These are phyloP conservation scores for Mastigias papua DNA, from an alignment of 30 jellyfish, hydroid and myxozoan genomes.

Conservation along the genomic window DNA sequence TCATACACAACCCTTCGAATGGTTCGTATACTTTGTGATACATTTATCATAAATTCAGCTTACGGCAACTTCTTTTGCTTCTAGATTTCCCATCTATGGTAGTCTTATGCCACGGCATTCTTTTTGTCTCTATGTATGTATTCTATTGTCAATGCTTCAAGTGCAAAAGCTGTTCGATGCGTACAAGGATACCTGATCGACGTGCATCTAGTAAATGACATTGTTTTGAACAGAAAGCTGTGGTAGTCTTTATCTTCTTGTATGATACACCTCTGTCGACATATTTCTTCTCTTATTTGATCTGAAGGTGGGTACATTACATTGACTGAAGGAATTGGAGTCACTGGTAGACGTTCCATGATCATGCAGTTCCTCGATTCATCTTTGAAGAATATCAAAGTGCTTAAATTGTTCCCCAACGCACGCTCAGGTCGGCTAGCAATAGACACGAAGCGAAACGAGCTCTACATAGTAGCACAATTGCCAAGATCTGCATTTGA, in stretches of 20 bases:
- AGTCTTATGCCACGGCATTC: too few relatives aligned
- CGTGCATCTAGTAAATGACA: too few relatives aligned
- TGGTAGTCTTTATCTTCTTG: too few relatives aligned
- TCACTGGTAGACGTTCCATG: constrained; percentile 15
- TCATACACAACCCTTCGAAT: constrained; percentile 37
- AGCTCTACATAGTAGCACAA: constrained; percentile 60
- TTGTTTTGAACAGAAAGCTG: too few relatives aligned
- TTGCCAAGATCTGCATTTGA: constrained; percentile 44
- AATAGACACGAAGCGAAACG: constrained; percentile 69
- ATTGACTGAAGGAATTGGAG: constrained; percentile 35
- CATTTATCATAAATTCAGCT: not conserved
- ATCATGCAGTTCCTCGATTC: constrained; percentile 26
- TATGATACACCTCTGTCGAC: too few relatives aligned
- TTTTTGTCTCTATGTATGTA: too few relatives aligned
- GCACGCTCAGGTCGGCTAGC: constrained; percentile 58
- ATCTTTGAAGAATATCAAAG: not conserved
- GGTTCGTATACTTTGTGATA: constrained; percentile 1
- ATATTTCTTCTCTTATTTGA: too few relatives aligned
- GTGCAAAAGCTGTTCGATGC: too few relatives aligned
- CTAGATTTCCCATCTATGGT: too few relatives aligned
- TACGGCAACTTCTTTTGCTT: too few relatives aligned
- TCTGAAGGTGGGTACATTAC: constrained; percentile 70
- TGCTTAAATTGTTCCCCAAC: not conserved
- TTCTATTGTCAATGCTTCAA: too few relatives aligned
- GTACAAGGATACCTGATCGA: too few relatives aligned